These are phyloP conservation scores for Lanius collurio DNA, from an alignment of 2,113 vertebrate species.

Conservation along the genomic window DNA sequence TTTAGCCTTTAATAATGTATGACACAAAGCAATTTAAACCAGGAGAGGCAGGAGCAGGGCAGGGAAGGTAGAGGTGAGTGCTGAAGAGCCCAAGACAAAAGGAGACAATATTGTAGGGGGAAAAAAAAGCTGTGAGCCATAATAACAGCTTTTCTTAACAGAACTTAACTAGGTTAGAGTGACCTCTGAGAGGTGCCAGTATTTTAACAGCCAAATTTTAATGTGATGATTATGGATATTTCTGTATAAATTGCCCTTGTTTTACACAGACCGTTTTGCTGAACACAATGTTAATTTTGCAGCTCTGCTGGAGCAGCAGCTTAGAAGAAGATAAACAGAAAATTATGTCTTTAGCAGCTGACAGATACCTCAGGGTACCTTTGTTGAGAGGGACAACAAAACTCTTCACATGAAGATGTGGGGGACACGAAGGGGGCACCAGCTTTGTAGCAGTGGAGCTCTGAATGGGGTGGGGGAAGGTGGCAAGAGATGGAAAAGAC, in stretches of 20 bases:
- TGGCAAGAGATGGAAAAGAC: not conserved
- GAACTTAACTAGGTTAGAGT: constrained; percentile 37
- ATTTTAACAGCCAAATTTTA: constrained; percentile 38
- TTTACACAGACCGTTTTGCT: constrained; percentile 41
- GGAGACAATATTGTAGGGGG: not conserved
- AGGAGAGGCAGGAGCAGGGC: not conserved
- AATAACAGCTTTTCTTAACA: constrained; percentile 21
- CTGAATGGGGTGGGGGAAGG: not conserved
- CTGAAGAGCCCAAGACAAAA: not conserved
- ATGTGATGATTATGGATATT: constrained; percentile 45
- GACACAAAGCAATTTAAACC: constrained; percentile 46
- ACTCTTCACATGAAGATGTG: not conserved
- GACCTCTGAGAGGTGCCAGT: constrained; percentile 15
- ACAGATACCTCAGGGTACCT: not conserved
- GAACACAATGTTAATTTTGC: constrained; percentile 47
- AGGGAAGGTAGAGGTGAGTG: not conserved
- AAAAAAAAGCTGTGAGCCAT: not conserved
- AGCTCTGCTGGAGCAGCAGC: constrained; percentile 13
- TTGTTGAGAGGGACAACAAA: not conserved
- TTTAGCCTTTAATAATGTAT: constrained; percentile 35
- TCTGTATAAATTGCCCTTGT: constrained; percentile 46
- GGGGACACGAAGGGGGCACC: not conserved
- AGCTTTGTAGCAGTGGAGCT: not conserved
- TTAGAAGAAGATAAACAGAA: constrained; percentile 51
- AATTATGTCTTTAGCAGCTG: constrained; percentile 38